Percentiles rank a stretch among this genome's conserved stretches.
These are phyloP conservation scores for Metopia argyrocephala DNA, from an alignment of 2,888 invertebrate genomes.

Conservation along the genomic window DNA sequence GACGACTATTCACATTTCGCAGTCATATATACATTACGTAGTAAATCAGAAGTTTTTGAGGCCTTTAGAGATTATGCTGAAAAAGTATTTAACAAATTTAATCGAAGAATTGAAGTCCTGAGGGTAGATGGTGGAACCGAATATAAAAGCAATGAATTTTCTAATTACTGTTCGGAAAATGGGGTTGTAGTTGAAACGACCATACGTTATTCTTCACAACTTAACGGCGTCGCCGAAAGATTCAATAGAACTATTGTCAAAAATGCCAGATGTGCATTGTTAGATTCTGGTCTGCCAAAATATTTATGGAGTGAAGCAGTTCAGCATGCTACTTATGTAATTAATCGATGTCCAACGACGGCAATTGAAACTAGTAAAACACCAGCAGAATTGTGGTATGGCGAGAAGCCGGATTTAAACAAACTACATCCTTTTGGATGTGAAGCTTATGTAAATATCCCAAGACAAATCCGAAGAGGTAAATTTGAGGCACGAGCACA, in stretches of 20 bases:
- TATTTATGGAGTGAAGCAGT: slow-evolving; percentile 38
- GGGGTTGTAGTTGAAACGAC: slow-evolving; percentile 13
- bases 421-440: slow-evolving; percentile 19
- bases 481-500: slow-evolving; percentile 17
- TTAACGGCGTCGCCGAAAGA: slow-evolving; percentile 28
- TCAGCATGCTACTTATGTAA: slow-evolving; percentile 17
- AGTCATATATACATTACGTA: too few species aligned
- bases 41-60: too few species aligned
- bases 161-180: slow-evolving; percentile 23
- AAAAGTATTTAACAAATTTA: slow-evolving; percentile 22
- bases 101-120: slow-evolving; percentile 9
- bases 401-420: slow-evolving; percentile 20
- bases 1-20: slow-evolving; percentile 12
- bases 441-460: slow-evolving; percentile 25
- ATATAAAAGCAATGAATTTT: slow-evolving; percentile 15
- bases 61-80: slow-evolving; percentile 22
- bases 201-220: slow-evolving; percentile 25
- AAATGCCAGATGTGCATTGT: slow-evolving; percentile 29
- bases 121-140: slow-evolving; percentile 23
- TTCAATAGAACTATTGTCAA: slow-evolving; percentile 32
- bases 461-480: slow-evolving; percentile 23
- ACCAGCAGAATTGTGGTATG: slow-evolving; percentile 39
- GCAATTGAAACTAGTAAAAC: slow-evolving; percentile 21
- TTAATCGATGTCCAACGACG: slow-evolving; percentile 16
- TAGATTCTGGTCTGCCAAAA: slow-evolving; percentile 23